These are phyloP conservation scores for Piezodorus guildinii DNA, from an alignment of 1,140 invertebrate genomes.

Conservation along the genomic window DNA sequence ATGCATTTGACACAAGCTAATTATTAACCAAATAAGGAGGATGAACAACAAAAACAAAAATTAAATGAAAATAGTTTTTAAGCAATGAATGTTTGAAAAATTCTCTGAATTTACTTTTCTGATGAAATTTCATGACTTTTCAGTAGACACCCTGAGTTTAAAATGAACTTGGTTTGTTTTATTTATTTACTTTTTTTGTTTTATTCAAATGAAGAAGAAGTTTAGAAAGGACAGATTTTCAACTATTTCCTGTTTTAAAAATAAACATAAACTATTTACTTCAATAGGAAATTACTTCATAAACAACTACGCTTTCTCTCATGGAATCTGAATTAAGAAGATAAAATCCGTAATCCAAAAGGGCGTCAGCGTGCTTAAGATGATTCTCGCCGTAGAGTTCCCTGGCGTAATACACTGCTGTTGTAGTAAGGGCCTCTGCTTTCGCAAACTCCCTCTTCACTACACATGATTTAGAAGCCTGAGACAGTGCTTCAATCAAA, in stretches of 20 bases:
- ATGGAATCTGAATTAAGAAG: conserved; percentile 80
- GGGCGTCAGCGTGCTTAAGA: conserved; percentile 67
- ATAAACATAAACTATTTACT: neutral
- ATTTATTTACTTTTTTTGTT: too few relatives aligned
- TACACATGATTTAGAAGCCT: conserved; percentile 75
- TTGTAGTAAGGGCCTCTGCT: conserved; percentile 66
- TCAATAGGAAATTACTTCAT: conserved; percentile 45
- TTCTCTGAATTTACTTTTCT: too few relatives aligned
- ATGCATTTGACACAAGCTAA: too few relatives aligned
- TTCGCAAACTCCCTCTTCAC: conserved; percentile 70
- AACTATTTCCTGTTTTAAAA: neutral
- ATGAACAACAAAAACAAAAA: too few relatives aligned
- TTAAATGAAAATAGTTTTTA: too few relatives aligned
- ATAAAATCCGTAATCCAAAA: conserved; percentile 82
- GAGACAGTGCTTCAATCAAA: conserved; percentile 65
- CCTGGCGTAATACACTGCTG: conserved; percentile 62
- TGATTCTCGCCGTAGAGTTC: conserved; percentile 56
- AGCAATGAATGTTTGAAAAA: too few relatives aligned
- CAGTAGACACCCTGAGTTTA: too few relatives aligned
- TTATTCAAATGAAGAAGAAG: too few relatives aligned
- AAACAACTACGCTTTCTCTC: conserved; percentile 65
- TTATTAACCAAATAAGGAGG: too few relatives aligned
- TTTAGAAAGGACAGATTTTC: too few relatives aligned
- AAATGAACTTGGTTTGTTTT: too few relatives aligned
- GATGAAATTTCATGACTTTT: too few relatives aligned